Percentiles rank a stretch among this genome's conserved stretches.
Evolutionary conservation across 2,797 vertebrate genomes (phyloP).

Genomic region (Australoheros facetus): DNA sequence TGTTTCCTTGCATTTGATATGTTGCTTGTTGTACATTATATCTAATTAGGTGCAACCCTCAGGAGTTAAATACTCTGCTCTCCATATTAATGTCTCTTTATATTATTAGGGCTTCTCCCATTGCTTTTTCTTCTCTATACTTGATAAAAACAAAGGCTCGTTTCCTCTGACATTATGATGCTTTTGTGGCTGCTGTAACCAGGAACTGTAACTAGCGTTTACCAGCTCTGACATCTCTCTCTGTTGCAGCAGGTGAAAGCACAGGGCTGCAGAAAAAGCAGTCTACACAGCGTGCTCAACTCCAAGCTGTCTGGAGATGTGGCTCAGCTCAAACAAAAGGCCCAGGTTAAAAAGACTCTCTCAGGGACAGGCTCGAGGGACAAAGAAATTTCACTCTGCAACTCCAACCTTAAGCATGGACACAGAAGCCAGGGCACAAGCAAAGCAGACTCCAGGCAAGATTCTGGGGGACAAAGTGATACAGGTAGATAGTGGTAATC

Average conservation of each 20-base stretch:
- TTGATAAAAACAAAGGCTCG: constrained; percentile 53
- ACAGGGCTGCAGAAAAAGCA: constrained; percentile 81
- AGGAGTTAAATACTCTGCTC: constrained; percentile 60
- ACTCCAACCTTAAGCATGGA: constrained; percentile 75
- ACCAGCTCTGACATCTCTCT: constrained; percentile 60
- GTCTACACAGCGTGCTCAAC: constrained; percentile 76
- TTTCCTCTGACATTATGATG: constrained; percentile 50
- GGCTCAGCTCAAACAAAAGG: constrained; percentile 87
- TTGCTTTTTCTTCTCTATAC: constrained; percentile 50
- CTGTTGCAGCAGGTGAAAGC: constrained; percentile 83
- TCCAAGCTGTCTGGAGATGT: constrained; percentile 80
- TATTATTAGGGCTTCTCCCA: constrained; percentile 32
- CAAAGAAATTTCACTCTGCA: constrained; percentile 79
- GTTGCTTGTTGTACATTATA: constrained; percentile 61
- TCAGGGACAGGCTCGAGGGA: constrained; percentile 81
- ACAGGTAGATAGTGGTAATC: constrained; percentile 72
- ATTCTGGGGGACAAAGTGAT: constrained; percentile 78
- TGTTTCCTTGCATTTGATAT: constrained; percentile 63
- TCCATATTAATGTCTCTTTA: constrained; percentile 62
- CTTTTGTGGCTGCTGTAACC: constrained; percentile 56
- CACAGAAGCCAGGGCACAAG: constrained; percentile 70
- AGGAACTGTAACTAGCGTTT: constrained; percentile 56
- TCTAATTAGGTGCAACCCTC: constrained; percentile 66
- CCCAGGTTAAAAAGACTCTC: constrained; percentile 82
- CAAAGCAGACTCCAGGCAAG: constrained; percentile 80